Evolutionary conservation across 2,113 vertebrate species (phyloP), one percentile per base, ranked within the genome.

Genomic region (Martes martes): DNA sequence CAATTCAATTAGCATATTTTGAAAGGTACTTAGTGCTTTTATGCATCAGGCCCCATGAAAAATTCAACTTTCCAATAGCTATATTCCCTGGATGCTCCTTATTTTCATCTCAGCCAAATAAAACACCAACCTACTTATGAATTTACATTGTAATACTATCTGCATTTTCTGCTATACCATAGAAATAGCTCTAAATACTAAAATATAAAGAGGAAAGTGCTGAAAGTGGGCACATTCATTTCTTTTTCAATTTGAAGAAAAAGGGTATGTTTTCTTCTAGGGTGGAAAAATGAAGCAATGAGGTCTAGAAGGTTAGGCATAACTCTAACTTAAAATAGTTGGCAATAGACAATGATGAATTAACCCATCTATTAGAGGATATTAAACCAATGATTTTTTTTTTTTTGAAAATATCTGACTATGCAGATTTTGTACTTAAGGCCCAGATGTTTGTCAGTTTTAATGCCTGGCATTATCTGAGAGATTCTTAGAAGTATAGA

Each of bases 1-100:
- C 47, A 80, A 55, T 85, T 97, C 74, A 97, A 90, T 97, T 95
- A 97, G 69, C 92, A 96, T 90, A 71, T 81, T 96, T 95, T 96
- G 90, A 98, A 96, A 92, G 85, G 52, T 80, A 61, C 4, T 89
- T 94, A 65, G 50, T 55, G 73, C 57, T 96, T 97, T 95, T 79
- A 89, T 95, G 28, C 55, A 92, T 84, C 63, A 84, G 45, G 7
- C 36, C 7, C 24, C 26, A 36, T 52, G 65, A 96, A 94, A 93
- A 95, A 88, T 76, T 94, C 45, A 94, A 42, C 74, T 95, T 94
- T 84, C 23, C 74, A 80, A 87, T 73, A 69, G 15, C 45, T 95
- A 1, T 93, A 45, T 18, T 97, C 45, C 59, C 91, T 76, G 28
- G 31, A 87, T 1, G 0, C 14, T 76, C 14, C 52, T 91, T 93